These are phyloP conservation scores for Gymnorhina tibicen DNA, from an alignment of 2,113 vertebrate species.

Conservation along the genomic window DNA sequence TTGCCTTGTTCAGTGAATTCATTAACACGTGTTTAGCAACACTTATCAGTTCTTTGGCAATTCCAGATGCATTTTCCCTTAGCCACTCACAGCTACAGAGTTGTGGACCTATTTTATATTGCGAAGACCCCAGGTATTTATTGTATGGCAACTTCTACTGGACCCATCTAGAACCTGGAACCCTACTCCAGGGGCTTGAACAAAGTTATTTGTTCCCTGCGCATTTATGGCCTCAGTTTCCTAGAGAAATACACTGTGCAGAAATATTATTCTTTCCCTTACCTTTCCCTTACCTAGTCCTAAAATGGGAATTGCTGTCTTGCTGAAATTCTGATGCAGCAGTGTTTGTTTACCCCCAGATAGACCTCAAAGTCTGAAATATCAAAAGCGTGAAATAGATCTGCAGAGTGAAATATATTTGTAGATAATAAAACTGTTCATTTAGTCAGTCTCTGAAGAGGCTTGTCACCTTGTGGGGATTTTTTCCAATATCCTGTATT, in stretches of 20 bases:
- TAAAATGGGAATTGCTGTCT: not conserved
- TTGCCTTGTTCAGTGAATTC: not conserved
- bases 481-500: not conserved
- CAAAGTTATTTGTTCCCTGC: not conserved
- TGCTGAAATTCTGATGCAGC: not conserved
- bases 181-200: not conserved
- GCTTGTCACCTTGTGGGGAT: not conserved
- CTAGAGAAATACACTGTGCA: not conserved
- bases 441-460: not conserved
- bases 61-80: not conserved
- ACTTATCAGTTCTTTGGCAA: not conserved
- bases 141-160: not conserved
- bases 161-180: not conserved
- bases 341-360: not conserved
- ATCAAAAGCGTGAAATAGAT: not conserved
- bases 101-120: not conserved
- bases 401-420: not conserved
- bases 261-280: not conserved
- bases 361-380: not conserved
- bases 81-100: not conserved
- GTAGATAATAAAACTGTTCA: not conserved
- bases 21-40: not conserved
- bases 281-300: not conserved
- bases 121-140: not conserved
- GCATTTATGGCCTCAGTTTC: not conserved